Conservation (phyloP, 2,797 vertebrate genomes). For the Chiropotes sagulatus region DNA sequence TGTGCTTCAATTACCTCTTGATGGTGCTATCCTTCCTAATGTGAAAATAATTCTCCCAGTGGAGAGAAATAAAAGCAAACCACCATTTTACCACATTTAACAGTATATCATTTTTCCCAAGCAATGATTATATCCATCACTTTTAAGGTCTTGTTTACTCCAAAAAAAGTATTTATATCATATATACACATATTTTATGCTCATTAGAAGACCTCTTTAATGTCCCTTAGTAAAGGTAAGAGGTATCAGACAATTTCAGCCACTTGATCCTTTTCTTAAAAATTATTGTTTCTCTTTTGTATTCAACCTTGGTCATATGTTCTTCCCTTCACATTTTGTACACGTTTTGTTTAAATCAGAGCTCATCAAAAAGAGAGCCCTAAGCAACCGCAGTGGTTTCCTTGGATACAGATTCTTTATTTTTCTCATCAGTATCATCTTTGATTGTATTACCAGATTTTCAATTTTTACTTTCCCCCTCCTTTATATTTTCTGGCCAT, state of each 20-base stretch:
- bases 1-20: conserved; percentile 62
- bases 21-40: conserved; percentile 25
- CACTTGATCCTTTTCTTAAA: neutral
- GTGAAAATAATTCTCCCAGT: conserved; percentile 57
- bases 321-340: conserved; percentile 52
- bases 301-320: neutral
- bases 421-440: conserved; percentile 71
- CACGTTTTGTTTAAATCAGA: conserved; percentile 52
- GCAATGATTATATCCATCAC: neutral
- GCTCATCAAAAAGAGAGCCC: conserved; percentile 60
- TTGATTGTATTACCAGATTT: conserved; percentile 74
- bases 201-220: neutral
- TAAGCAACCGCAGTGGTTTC: conserved; percentile 62
- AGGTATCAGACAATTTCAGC: neutral
- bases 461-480: conserved; percentile 51
- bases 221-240: neutral
- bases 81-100: conserved; percentile 34
- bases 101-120: neutral
- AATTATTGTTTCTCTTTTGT: neutral
- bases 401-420: conserved; percentile 67
- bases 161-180: neutral
- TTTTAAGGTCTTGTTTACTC: neutral
- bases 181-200: neutral
- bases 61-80: conserved; percentile 39
- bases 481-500: conserved; percentile 38